phyloP scores from a whole-genome alignment of 1,140 invertebrate species.

The Anastatus disparis region DNA sequence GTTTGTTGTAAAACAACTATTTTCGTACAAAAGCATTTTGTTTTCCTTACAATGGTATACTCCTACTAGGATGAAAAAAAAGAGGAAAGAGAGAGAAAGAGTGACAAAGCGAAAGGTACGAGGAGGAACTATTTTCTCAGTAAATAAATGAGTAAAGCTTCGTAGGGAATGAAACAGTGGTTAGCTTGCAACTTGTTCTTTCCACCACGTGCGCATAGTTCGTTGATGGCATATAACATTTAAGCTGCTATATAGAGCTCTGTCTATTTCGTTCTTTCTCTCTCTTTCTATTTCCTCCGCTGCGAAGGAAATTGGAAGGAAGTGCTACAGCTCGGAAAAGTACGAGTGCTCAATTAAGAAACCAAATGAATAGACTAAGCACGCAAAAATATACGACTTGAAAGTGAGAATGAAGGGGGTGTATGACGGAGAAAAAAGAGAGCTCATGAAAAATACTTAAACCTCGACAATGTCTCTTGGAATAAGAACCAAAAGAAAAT shows the following conservation, averaged over 20 bases:
- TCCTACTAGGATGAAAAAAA: too few relatives aligned
- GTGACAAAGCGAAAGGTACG: too few relatives aligned
- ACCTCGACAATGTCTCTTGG: constrained; percentile 10
- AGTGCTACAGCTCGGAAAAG: constrained; percentile 9
- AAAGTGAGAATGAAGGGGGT: too few relatives aligned
- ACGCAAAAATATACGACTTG: constrained; percentile 18
- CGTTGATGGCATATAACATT: not conserved
- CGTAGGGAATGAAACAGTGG: too few relatives aligned
- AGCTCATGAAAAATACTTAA: constrained; percentile 26
- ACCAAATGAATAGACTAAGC: constrained; percentile 33
- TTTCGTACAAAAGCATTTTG: constrained; percentile 13
- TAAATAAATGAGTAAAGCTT: constrained; percentile 20
- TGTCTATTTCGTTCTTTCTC: too few relatives aligned
- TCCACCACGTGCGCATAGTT: not conserved
- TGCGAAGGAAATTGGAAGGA: constrained; percentile 7
- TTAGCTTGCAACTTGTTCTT: too few relatives aligned
- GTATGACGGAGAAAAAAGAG: not conserved
- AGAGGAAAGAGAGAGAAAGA: not conserved
- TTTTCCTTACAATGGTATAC: constrained; percentile 11
- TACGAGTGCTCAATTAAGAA: constrained; percentile 29
- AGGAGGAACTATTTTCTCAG: constrained; percentile 26
- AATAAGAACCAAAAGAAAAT: not conserved
- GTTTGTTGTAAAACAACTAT: not conserved
- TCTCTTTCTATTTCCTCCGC: too few relatives aligned
- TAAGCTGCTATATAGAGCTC: not conserved